A percentile compares a stretch with the other conserved stretches of the same genome.
Evolutionary conservation across 92 coral and sea anemone species (phyloP).

Genomic region (Nematostella vectensis): DNA sequence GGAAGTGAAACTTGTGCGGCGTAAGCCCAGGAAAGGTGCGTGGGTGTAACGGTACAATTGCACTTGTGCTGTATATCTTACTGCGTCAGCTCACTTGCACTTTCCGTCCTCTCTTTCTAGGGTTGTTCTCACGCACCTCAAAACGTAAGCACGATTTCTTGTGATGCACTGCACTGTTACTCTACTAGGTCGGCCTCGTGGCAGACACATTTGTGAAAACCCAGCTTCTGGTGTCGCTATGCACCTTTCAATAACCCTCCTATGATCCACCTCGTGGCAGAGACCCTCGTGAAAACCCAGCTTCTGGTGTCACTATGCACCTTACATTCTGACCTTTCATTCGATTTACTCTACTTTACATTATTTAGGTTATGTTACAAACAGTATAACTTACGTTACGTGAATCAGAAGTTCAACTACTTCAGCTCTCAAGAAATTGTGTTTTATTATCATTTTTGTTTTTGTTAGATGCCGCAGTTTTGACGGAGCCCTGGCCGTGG

Average conservation of each 20-base stretch:
- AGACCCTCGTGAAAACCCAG: too few relatives aligned
- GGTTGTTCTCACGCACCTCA: constrained; percentile 20
- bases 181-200: not conserved
- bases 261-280: too few relatives aligned
- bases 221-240: too few relatives aligned
- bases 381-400: too few relatives aligned
- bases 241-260: too few relatives aligned
- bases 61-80: not conserved
- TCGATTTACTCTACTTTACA: too few relatives aligned
- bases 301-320: too few relatives aligned
- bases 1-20: constrained; percentile 35
- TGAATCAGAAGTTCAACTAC: too few relatives aligned
- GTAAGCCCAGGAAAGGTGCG: constrained; percentile 53
- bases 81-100: not conserved
- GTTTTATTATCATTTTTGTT: not conserved
- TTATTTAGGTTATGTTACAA: too few relatives aligned
- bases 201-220: too few relatives aligned
- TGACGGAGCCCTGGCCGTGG: constrained; percentile 42
- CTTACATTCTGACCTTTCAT: too few relatives aligned
- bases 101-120: constrained; percentile 11
- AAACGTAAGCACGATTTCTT: constrained; percentile 14
- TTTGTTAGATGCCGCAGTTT: constrained; percentile 43
- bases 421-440: too few relatives aligned
- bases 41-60: not conserved
- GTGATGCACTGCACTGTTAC: not conserved